A percentile compares a stretch with the other conserved stretches of the same genome.
phyloP scores from a whole-genome alignment of 2,888 invertebrate genomes.

The Acleris cristana region DNA sequence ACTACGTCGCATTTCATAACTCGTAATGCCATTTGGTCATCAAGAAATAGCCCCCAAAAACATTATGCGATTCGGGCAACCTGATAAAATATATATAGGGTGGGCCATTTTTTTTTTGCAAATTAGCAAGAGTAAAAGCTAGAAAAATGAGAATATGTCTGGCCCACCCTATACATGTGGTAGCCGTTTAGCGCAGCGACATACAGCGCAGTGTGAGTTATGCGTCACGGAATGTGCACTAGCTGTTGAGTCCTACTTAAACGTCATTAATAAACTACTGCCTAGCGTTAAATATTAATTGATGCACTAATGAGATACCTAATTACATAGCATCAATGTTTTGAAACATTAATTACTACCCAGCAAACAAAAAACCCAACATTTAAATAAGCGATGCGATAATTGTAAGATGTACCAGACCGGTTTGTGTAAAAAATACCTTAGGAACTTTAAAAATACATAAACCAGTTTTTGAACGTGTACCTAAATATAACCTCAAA shows the following conservation, averaged over 20 bases:
- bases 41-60: too few relatives aligned
- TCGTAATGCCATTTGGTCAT: too few relatives aligned
- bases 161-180: too few relatives aligned
- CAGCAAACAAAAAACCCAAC: not conserved
- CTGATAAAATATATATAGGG: too few relatives aligned
- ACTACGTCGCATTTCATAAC: too few relatives aligned
- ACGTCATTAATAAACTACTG: not conserved
- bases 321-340: not conserved
- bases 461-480: too few relatives aligned
- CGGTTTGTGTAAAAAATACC: not conserved
- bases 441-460: not conserved
- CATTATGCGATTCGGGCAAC: too few relatives aligned
- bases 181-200: too few relatives aligned
- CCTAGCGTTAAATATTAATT: conserved; percentile 1
- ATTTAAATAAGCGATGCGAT: not conserved
- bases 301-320: not conserved
- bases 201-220: not conserved
- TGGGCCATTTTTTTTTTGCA: too few relatives aligned
- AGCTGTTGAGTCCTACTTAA: not conserved
- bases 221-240: not conserved
- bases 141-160: too few relatives aligned
- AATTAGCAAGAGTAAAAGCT: too few relatives aligned
- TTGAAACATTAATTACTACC: conserved; percentile 6
- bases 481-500: too few relatives aligned
- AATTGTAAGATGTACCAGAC: not conserved